Conservation (phyloP, 2,888 invertebrate species). For the Metalampra italica region DNA sequence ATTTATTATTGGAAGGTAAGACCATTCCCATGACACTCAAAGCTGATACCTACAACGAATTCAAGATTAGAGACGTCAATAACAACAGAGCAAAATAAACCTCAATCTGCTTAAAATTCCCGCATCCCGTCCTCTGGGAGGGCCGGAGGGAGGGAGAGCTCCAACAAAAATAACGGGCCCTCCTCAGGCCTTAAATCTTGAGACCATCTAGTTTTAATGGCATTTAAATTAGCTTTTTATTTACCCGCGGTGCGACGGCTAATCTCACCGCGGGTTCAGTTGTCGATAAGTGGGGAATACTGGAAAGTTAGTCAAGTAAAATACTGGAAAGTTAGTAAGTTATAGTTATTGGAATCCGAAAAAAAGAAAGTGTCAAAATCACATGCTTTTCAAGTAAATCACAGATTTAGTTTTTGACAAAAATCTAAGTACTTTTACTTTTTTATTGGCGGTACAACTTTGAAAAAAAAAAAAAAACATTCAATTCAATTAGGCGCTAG, state of each 20-base stretch:
- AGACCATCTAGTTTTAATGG: conserved; percentile 70
- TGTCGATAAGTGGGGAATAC: background rate
- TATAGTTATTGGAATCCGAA: too few species aligned
- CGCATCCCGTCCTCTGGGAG: conserved; percentile 20
- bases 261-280: conserved; percentile 5
- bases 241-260: conserved; percentile 36
- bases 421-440: too few species aligned
- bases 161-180: conserved; percentile 38
- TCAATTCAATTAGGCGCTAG: too few species aligned
- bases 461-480: too few species aligned
- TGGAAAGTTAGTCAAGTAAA: too few species aligned
- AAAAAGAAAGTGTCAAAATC: too few species aligned
- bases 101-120: conserved; percentile 24
- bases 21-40: background rate
- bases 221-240: conserved; percentile 77
- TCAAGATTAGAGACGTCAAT: conserved; percentile 16
- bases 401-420: too few species aligned
- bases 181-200: conserved; percentile 49
- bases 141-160: conserved; percentile 13
- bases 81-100: conserved; percentile 24
- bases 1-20: too few species aligned
- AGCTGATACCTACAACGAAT: background rate
- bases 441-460: too few species aligned
- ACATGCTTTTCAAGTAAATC: too few species aligned
- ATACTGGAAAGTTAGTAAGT: too few species aligned